Conservation (phyloP, 2,888 invertebrate genomes). For the Lepidocyrtinus sp. region DNA sequence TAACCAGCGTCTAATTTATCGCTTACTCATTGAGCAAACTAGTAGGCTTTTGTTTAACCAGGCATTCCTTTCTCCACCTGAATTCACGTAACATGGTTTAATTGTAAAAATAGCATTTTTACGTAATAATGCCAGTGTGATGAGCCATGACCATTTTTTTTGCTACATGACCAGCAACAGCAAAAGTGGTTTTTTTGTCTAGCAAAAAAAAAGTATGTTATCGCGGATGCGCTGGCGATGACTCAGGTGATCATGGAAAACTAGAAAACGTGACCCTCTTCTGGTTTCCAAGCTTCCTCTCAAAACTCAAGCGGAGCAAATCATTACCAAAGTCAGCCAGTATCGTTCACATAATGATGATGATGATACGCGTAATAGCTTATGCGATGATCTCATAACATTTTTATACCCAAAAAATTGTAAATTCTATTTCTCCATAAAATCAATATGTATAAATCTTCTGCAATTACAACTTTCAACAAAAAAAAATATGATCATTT, state of each 20-base stretch:
- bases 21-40: constrained; percentile 4
- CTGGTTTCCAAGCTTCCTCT: neutral
- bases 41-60: neutral
- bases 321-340: neutral
- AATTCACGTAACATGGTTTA: neutral
- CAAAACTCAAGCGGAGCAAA: constrained; percentile 4
- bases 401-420: neutral
- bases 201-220: constrained; percentile 1
- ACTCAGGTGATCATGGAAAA: constrained; percentile 5
- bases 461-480: neutral
- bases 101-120: constrained; percentile 1
- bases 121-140: neutral
- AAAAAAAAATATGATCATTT: neutral
- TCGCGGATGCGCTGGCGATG: neutral
- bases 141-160: constrained; percentile 15
- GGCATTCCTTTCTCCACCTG: neutral
- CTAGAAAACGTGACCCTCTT: constrained; percentile 12
- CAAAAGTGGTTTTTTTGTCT: neutral
- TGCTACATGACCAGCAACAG: neutral
- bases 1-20: constrained; percentile 15
- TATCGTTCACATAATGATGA: neutral
- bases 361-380: neutral
- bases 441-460: neutral
- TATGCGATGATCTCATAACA: neutral
- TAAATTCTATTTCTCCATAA: neutral